phyloP scores from a whole-genome alignment of 2,797 vertebrate species.

The Dromococcyx pavoninus region DNA sequence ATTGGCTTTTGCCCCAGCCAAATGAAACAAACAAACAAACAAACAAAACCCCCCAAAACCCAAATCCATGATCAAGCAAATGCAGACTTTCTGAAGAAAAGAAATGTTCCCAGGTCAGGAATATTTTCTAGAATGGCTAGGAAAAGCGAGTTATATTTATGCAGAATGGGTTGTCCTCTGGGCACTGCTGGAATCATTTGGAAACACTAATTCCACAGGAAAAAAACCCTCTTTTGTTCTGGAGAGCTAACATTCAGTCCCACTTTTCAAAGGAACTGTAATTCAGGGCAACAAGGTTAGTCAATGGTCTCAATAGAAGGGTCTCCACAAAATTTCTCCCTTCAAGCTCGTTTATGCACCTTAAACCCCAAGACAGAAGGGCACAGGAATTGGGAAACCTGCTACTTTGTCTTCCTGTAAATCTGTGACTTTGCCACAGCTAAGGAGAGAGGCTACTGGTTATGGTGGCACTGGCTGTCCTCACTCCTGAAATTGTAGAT shows the following conservation, averaged over 20 bases:
- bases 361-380: background rate
- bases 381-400: background rate
- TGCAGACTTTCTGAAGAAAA: background rate
- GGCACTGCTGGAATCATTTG: background rate
- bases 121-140: background rate
- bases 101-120: background rate
- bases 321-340: background rate
- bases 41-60: too few relatives aligned
- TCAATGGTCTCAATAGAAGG: background rate
- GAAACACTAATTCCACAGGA: background rate
- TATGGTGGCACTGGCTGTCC: background rate
- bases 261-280: background rate
- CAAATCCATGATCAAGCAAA: background rate
- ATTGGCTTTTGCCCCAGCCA: background rate
- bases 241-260: background rate
- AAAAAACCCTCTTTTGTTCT: background rate
- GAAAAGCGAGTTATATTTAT: background rate
- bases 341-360: background rate
- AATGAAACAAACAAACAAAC: background rate
- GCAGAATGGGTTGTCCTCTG: background rate
- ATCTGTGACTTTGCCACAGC: background rate
- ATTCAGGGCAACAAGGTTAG: background rate
- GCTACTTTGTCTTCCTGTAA: background rate
- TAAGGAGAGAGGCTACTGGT: background rate
- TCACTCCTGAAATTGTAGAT: background rate